Conservation (phyloP, 2,113 vertebrate species). For the Puffinus mauretanicus region DNA sequence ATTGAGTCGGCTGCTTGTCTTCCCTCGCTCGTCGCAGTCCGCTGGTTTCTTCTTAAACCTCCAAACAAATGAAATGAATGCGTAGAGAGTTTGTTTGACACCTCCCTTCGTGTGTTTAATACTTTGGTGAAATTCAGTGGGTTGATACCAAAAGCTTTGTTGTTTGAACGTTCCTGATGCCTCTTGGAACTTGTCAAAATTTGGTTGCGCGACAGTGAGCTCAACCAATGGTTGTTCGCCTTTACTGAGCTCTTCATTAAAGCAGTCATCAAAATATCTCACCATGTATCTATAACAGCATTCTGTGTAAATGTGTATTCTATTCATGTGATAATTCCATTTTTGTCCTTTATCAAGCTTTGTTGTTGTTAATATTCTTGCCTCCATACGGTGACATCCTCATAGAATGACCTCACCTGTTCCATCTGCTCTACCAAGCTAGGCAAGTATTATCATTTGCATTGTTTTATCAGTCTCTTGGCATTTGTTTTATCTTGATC, state of each 20-base stretch:
- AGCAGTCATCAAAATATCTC: background rate
- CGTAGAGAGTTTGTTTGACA: background rate
- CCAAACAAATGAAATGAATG: background rate
- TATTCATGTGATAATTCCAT: background rate
- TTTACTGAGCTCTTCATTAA: background rate
- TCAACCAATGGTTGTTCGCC: background rate
- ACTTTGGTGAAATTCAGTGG: background rate
- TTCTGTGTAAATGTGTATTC: background rate
- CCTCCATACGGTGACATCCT: background rate
- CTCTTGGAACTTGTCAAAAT: background rate
- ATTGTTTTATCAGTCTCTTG: slow-evolving; percentile 42
- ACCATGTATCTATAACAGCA: background rate
- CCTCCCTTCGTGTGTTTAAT: background rate
- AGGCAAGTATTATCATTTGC: background rate
- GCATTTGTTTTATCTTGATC: slow-evolving; percentile 56
- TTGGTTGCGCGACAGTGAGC: background rate
- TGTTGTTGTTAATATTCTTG: background rate
- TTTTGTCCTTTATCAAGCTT: background rate
- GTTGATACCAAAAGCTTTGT: background rate
- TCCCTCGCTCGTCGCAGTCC: too few relatives aligned
- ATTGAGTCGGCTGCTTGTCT: too few relatives aligned
- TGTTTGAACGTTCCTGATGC: background rate
- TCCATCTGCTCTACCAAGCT: background rate
- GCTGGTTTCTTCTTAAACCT: background rate
- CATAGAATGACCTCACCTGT: background rate